phyloP scores from a whole-genome alignment of 2,888 invertebrate species.

The Ligdia adustata region DNA sequence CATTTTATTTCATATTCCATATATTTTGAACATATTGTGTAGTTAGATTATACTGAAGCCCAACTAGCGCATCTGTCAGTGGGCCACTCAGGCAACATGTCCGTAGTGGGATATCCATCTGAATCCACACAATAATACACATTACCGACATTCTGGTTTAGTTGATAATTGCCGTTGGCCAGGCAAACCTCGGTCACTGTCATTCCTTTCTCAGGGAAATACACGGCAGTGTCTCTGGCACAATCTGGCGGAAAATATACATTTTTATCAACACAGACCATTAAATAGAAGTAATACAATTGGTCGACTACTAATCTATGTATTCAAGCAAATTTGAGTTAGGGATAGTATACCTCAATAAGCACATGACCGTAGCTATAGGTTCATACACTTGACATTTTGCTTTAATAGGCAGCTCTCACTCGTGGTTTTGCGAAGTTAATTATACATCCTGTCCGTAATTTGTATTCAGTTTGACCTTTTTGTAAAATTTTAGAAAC shows the following conservation, averaged over 20 bases:
- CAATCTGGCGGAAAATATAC: slow-evolving; percentile 79
- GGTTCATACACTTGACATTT: too few relatives aligned
- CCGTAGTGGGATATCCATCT: slow-evolving; percentile 79
- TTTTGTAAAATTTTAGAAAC: slow-evolving; percentile 9
- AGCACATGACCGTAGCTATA: too few relatives aligned
- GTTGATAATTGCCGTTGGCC: slow-evolving; percentile 84
- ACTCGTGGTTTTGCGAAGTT: slow-evolving; percentile 1
- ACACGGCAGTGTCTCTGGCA: slow-evolving; percentile 82
- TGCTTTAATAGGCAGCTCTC: too few relatives aligned
- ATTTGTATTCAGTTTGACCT: slow-evolving; percentile 10
- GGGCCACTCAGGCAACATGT: slow-evolving; percentile 49
- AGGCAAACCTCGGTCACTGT: slow-evolving; percentile 74
- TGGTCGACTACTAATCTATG: too few relatives aligned
- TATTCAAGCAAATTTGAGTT: too few relatives aligned
- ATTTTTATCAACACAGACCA: too few relatives aligned
- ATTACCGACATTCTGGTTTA: slow-evolving; percentile 78
- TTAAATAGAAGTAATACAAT: too few relatives aligned
- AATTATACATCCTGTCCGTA: slow-evolving; percentile 8
- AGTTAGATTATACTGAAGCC: too few relatives aligned
- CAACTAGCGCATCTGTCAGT: slow-evolving; percentile 45
- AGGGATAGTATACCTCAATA: too few relatives aligned
- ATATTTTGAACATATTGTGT: too few relatives aligned
- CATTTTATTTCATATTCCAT: too few relatives aligned
- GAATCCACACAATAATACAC: slow-evolving; percentile 84
- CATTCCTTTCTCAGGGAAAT: slow-evolving; percentile 77